Evolutionary conservation across 2,888 invertebrate species (phyloP).

Genomic region (Diachrysia chrysitis): DNA sequence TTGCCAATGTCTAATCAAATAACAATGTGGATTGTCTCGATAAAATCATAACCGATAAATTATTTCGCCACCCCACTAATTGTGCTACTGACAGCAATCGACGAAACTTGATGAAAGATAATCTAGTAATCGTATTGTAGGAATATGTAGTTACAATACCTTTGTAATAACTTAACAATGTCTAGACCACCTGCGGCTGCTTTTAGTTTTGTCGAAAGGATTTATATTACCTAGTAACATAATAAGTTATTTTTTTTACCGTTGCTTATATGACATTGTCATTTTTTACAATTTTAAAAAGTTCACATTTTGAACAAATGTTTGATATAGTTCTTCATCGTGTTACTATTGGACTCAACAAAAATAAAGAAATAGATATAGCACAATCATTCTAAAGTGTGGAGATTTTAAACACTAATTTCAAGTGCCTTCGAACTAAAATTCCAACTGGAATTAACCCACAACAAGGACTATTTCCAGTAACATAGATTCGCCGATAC

Average conservation of each 20-base stretch:
- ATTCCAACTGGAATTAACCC: not conserved
- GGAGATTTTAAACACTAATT: too few relatives aligned
- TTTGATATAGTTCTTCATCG: too few relatives aligned
- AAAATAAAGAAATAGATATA: too few relatives aligned
- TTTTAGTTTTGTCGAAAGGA: too few relatives aligned
- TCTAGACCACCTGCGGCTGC: not conserved
- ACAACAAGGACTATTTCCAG: not conserved
- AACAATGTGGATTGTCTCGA: slow-evolving; percentile 41
- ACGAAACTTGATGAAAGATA: slow-evolving; percentile 8
- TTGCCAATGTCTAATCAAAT: slow-evolving; percentile 41
- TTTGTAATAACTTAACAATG: not conserved
- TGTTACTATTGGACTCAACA: too few relatives aligned
- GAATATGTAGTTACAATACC: not conserved
- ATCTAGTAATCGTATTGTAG: slow-evolving; percentile 1
- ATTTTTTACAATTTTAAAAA: too few relatives aligned
- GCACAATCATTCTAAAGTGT: too few relatives aligned
- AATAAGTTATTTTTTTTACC: too few relatives aligned
- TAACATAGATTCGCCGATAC: not conserved
- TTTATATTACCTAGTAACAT: too few relatives aligned
- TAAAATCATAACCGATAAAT: slow-evolving; percentile 53
- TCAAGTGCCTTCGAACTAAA: not conserved
- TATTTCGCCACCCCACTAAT: slow-evolving; percentile 42
- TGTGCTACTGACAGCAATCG: slow-evolving; percentile 26
- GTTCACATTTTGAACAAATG: too few relatives aligned
- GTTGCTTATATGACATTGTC: too few relatives aligned